Percentiles rank a stretch among this genome's conserved stretches.
phyloP scores from a whole-genome alignment of 2,888 invertebrate species.

The Zaprionus lineosus region DNA sequence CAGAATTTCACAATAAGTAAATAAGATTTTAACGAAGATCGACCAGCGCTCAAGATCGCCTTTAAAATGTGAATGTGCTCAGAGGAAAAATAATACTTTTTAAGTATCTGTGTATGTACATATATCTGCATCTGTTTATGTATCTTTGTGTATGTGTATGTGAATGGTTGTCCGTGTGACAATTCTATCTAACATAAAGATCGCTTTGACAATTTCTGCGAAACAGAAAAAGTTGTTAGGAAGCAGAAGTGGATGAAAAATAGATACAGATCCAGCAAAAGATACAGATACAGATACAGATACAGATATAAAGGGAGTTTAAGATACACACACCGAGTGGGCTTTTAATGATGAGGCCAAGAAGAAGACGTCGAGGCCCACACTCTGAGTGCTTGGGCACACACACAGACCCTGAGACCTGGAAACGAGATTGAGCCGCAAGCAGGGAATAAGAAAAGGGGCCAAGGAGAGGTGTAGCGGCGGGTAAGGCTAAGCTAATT shows the following conservation, averaged over 20 bases:
- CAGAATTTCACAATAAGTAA: conserved; percentile 67
- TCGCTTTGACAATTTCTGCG: conserved; percentile 33
- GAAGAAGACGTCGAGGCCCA: conserved; percentile 21
- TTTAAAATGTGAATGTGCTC: conserved; percentile 20
- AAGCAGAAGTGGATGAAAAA: conserved; percentile 7
- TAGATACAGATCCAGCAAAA: conserved; percentile 20
- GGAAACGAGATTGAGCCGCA: conserved; percentile 1
- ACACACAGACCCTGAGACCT: conserved; percentile 8
- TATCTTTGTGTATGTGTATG: neutral
- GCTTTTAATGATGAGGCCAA: conserved; percentile 58
- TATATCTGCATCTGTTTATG: neutral
- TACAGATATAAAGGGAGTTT: conserved; percentile 4
- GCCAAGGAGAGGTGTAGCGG: conserved; percentile 12
- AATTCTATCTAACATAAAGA: conserved; percentile 36
- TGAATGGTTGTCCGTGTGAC: conserved; percentile 19
- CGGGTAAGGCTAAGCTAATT: conserved; percentile 70
- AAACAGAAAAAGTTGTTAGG: conserved; percentile 37
- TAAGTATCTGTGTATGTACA: neutral
- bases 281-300: conserved; percentile 20
- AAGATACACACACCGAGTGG: conserved; percentile 10
- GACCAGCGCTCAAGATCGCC: conserved; percentile 37
- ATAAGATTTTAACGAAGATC: neutral
- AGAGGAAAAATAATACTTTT: no score
- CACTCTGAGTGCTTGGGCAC: conserved; percentile 7
- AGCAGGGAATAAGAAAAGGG: neutral